These are phyloP conservation scores for Dissostichus mawsoni DNA, from an alignment of 2,113 vertebrate genomes.

Conservation along the genomic window DNA sequence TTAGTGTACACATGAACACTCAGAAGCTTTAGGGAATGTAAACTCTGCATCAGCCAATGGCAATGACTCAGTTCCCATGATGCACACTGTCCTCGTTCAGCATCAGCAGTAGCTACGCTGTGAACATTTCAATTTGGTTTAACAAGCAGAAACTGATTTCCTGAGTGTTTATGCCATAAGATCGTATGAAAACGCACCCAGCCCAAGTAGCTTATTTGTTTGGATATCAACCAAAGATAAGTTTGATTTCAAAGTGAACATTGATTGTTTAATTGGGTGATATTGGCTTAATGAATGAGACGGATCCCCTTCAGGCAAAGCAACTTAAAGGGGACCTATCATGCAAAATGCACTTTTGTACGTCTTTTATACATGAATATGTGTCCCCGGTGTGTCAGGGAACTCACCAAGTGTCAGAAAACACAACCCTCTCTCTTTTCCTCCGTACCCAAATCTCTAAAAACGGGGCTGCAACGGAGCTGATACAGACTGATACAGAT, in stretches of 20 bases:
- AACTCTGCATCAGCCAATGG: constrained; percentile 37
- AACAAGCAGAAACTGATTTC: constrained; percentile 47
- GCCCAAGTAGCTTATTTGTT: constrained; percentile 32
- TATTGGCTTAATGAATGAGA: constrained; percentile 27
- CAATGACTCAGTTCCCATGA: constrained; percentile 26
- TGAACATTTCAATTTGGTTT: constrained; percentile 34
- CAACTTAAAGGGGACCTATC: neutral
- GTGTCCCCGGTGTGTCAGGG: too few relatives aligned
- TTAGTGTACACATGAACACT: constrained; percentile 9
- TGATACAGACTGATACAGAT: too few relatives aligned
- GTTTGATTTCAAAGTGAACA: constrained; percentile 23
- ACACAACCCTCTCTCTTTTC: too few relatives aligned
- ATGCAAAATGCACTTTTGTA: too few relatives aligned
- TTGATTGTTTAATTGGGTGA: constrained; percentile 5
- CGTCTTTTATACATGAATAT: too few relatives aligned
- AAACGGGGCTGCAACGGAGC: too few relatives aligned
- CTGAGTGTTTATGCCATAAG: neutral
- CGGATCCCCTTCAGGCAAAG: neutral
- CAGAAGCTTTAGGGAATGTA: constrained; percentile 27
- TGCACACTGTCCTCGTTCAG: neutral
- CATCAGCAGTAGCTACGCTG: constrained; percentile 31
- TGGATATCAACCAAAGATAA: constrained; percentile 25
- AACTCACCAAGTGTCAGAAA: too few relatives aligned
- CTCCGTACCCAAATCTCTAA: too few relatives aligned
- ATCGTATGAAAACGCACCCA: constrained; percentile 12